A percentile compares a stretch with the other conserved stretches of the same genome.
Conservation (phyloP, 2,888 invertebrate species). For the Hemistola chrysoprasaria region DNA sequence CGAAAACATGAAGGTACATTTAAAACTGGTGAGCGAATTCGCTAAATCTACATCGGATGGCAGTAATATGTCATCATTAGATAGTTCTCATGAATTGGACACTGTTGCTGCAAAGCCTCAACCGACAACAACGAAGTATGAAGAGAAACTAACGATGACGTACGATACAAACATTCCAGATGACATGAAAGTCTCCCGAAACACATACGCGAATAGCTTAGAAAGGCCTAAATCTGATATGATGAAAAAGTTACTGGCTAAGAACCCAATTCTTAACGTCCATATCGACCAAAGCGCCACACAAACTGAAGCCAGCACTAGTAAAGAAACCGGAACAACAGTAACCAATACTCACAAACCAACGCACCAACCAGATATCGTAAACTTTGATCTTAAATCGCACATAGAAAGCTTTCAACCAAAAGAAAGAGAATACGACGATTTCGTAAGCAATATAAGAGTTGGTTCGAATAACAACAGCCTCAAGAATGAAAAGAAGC, state of each 20-base stretch:
- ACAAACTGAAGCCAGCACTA: slow-evolving; percentile 56
- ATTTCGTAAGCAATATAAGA: slow-evolving; percentile 75
- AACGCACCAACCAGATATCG: slow-evolving; percentile 76
- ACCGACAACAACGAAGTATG: slow-evolving; percentile 55
- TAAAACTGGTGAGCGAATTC: slow-evolving; percentile 74
- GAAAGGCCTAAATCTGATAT: slow-evolving; percentile 84
- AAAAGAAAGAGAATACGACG: slow-evolving; percentile 64
- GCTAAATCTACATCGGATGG: slow-evolving; percentile 76
- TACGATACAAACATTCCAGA: slow-evolving; percentile 84
- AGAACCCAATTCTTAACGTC: slow-evolving; percentile 75
- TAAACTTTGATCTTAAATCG: slow-evolving; percentile 72
- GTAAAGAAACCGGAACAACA: slow-evolving; percentile 49
- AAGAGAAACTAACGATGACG: slow-evolving; percentile 68
- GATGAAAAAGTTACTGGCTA: slow-evolving; percentile 80
- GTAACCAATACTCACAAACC: slow-evolving; percentile 71
- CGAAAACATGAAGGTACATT: slow-evolving; percentile 74
- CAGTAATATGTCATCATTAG: slow-evolving; percentile 68
- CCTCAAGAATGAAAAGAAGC: slow-evolving; percentile 59
- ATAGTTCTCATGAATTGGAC: slow-evolving; percentile 57
- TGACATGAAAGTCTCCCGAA: slow-evolving; percentile 84
- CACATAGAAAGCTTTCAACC: slow-evolving; percentile 40
- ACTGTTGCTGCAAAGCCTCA: slow-evolving; percentile 44
- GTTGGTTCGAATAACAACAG: slow-evolving; percentile 75
- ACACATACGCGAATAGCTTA: slow-evolving; percentile 81
- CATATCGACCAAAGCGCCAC: slow-evolving; percentile 62